phyloP scores from a whole-genome alignment of 2,888 invertebrate species.

The Acanthoscelides obtectus region DNA sequence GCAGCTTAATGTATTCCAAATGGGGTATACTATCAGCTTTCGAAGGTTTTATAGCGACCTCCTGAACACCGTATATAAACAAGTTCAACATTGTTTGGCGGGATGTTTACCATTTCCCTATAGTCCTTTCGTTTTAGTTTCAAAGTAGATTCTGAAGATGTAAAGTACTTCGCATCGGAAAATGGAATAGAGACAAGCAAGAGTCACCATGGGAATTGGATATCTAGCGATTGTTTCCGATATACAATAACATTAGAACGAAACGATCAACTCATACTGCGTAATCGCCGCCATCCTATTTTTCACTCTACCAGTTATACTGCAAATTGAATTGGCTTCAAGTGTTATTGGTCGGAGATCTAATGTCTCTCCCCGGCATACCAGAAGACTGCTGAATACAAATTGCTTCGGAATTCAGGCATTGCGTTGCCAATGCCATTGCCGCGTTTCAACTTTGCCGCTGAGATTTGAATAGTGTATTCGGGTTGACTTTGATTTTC shows the following conservation, averaged over 20 bases:
- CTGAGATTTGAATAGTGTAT: not conserved
- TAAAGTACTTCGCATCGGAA: not conserved
- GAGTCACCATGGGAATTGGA: not conserved
- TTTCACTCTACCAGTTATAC: slow-evolving; percentile 14
- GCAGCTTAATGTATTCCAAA: too few species aligned
- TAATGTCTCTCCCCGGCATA: slow-evolving; percentile 5
- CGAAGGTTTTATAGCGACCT: too few species aligned
- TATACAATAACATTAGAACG: slow-evolving; percentile 36
- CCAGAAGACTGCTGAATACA: slow-evolving; percentile 9
- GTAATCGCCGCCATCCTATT: slow-evolving; percentile 10
- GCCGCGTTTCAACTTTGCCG: not conserved
- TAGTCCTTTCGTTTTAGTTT: too few species aligned
- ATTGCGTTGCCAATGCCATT: too few species aligned
- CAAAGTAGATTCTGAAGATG: too few species aligned
- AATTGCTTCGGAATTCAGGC: slow-evolving; percentile 4
- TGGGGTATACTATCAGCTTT: too few species aligned
- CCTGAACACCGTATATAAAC: too few species aligned
- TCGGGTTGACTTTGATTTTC: not conserved
- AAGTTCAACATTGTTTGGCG: too few species aligned
- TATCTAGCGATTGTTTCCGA: not conserved
- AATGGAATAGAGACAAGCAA: not conserved
- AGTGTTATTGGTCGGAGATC: slow-evolving; percentile 17
- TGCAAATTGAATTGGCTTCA: slow-evolving; percentile 19
- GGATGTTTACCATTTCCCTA: too few species aligned
- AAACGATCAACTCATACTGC: slow-evolving; percentile 29